Conservation (phyloP, 1,140 invertebrate genomes). For the Globodera rostochiensis region DNA sequence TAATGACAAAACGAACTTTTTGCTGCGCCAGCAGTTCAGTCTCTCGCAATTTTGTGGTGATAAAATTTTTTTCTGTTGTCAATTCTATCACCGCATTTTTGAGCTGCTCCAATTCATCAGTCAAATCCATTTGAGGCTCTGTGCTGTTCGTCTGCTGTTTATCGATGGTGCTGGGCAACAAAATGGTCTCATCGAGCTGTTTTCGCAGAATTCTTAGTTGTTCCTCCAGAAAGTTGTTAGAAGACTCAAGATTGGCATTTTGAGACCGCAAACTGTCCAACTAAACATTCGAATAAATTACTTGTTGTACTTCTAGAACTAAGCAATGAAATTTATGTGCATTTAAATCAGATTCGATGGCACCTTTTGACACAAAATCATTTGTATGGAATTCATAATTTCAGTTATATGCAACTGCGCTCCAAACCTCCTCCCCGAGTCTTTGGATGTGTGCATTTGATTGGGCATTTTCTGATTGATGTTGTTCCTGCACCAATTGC, state of each 20-base stretch:
- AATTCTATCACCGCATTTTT: background rate
- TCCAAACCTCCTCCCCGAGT: constrained; percentile 14
- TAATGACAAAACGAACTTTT: constrained; percentile 32
- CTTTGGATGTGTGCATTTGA: constrained; percentile 7
- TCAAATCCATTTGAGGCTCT: background rate
- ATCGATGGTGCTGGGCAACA: background rate
- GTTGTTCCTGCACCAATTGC: constrained; percentile 14
- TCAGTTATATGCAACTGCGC: background rate
- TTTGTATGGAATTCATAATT: no score
- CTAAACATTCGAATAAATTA: background rate
- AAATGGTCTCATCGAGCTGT: background rate
- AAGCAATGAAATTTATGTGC: no score
- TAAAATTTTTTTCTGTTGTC: background rate
- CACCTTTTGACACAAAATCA: no score
- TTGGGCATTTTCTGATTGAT: constrained; percentile 22
- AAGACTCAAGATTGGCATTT: constrained; percentile 38
- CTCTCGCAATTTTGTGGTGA: background rate
- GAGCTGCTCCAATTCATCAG: background rate
- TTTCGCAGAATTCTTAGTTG: constrained; percentile 31
- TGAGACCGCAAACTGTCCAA: background rate
- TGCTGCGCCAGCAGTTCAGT: constrained; percentile 32
- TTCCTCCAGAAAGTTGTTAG: constrained; percentile 43
- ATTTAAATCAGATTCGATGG: no score
- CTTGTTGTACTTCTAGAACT: no score
- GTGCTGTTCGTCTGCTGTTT: background rate